Evolutionary conservation across 2,797 vertebrate genomes (phyloP).

Genomic region (Pogonophryne albipinna): DNA sequence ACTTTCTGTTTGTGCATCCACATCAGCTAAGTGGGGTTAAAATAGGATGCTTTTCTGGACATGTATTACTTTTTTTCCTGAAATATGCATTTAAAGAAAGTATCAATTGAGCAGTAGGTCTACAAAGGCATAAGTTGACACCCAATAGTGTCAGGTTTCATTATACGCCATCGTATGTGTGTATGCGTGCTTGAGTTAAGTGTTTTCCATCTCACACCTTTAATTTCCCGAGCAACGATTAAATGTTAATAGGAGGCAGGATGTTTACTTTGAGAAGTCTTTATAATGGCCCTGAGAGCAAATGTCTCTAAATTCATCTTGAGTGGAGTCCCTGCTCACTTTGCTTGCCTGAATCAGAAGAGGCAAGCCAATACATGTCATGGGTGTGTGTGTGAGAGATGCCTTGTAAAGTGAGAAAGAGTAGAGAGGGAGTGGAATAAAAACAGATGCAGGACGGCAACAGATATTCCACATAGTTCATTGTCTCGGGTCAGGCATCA

Average conservation of each 20-base stretch:
- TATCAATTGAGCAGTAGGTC: not conserved
- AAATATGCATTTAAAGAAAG: constrained; percentile 6
- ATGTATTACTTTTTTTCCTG: not conserved
- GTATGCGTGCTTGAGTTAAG: not conserved
- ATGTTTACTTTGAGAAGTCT: constrained; percentile 11
- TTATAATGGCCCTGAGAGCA: not conserved
- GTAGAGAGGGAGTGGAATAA: not conserved
- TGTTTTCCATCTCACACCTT: constrained; percentile 21
- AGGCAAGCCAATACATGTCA: constrained; percentile 41
- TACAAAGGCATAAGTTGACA: not conserved
- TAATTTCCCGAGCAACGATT: not conserved
- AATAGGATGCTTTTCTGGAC: constrained; percentile 10
- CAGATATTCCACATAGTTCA: constrained; percentile 15
- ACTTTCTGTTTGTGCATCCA: constrained; percentile 35
- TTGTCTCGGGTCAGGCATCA: not conserved
- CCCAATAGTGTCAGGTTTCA: not conserved
- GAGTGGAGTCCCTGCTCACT: constrained; percentile 16
- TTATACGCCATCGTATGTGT: not conserved
- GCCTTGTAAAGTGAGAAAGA: not conserved
- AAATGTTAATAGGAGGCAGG: not conserved
- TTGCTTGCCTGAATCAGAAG: constrained; percentile 20
- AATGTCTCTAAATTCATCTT: not conserved
- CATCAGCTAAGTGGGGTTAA: not conserved
- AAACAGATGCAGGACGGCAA: not conserved
- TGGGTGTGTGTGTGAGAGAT: constrained; percentile 29